Percentiles rank a stretch among this genome's conserved stretches.
Evolutionary conservation across 2,888 invertebrate species (phyloP).

Genomic region (Mellilla xanthometata): DNA sequence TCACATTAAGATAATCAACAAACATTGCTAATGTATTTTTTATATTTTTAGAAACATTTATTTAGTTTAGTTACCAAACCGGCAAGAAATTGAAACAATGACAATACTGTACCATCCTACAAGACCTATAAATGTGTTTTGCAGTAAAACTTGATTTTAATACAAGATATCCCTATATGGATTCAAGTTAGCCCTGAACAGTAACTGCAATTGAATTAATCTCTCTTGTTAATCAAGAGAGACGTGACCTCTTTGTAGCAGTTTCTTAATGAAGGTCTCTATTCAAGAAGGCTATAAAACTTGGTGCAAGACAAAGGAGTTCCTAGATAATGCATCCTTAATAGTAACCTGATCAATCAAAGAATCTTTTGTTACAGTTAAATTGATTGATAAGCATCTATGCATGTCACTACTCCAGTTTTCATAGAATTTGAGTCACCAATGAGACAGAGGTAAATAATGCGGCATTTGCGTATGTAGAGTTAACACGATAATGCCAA

Average conservation of each 20-base stretch:
- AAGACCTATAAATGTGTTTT: too few species aligned
- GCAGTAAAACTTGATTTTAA: conserved; percentile 2
- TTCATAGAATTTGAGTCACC: conserved; percentile 12
- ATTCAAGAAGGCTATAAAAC: not conserved
- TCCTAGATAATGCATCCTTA: not conserved
- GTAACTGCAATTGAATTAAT: conserved; percentile 40
- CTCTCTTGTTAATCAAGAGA: conserved; percentile 37
- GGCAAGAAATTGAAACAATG: too few species aligned
- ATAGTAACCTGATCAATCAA: not conserved
- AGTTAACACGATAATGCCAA: conserved; percentile 33
- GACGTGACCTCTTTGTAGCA: conserved; percentile 31
- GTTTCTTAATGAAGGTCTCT: conserved; percentile 42
- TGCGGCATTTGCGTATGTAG: conserved; percentile 25
- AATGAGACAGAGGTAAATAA: conserved; percentile 13
- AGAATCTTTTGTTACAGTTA: not conserved
- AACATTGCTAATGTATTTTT: too few species aligned
- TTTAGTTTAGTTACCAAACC: too few species aligned
- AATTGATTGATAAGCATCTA: too few species aligned
- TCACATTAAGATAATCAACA: too few species aligned
- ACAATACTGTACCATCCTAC: too few species aligned
- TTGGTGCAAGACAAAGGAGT: not conserved
- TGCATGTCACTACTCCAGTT: conserved; percentile 5
- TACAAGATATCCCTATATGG: conserved; percentile 43
- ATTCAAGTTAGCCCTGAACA: conserved; percentile 61
- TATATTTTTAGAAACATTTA: too few species aligned